phyloP scores from a whole-genome alignment of 2,797 vertebrate genomes.

The Eupleurogrammus muticus region DNA sequence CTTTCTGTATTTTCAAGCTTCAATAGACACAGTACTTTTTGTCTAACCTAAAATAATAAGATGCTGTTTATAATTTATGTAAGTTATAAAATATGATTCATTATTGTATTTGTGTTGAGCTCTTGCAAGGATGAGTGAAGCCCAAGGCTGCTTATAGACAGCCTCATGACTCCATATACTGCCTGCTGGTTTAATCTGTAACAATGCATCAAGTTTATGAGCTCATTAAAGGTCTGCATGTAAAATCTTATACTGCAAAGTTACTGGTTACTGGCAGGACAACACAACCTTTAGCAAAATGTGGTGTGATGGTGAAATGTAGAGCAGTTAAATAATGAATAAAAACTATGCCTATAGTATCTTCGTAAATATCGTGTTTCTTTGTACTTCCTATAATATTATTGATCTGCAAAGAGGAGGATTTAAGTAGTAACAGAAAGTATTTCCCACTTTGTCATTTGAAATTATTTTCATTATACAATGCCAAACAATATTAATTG shows the following conservation, averaged over 20 bases:
- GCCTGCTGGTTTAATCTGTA: conserved; percentile 40
- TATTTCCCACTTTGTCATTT: neutral
- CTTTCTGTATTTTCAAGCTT: neutral
- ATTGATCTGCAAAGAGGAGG: neutral
- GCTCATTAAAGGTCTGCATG: conserved; percentile 36
- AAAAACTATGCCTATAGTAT: neutral
- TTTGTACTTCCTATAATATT: neutral
- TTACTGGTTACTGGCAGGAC: conserved; percentile 24
- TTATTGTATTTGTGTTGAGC: too few species aligned
- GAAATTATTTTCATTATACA: neutral
- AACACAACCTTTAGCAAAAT: conserved; percentile 21
- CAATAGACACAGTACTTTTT: neutral
- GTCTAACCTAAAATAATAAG: neutral
- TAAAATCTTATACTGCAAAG: conserved; percentile 45
- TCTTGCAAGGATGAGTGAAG: neutral
- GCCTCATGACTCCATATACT: conserved; percentile 18
- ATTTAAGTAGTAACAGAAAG: neutral
- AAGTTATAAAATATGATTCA: too few species aligned
- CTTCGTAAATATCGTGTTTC: too few species aligned
- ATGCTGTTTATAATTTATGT: too few species aligned
- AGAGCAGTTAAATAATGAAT: conserved; percentile 11
- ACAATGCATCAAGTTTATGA: conserved; percentile 48
- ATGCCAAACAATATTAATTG: neutral
- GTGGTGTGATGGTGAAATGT: neutral
- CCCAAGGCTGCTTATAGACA: neutral